Evolutionary conservation across 2,113 vertebrate genomes (phyloP).

Genomic region (Gymnobelideus leadbeateri): DNA sequence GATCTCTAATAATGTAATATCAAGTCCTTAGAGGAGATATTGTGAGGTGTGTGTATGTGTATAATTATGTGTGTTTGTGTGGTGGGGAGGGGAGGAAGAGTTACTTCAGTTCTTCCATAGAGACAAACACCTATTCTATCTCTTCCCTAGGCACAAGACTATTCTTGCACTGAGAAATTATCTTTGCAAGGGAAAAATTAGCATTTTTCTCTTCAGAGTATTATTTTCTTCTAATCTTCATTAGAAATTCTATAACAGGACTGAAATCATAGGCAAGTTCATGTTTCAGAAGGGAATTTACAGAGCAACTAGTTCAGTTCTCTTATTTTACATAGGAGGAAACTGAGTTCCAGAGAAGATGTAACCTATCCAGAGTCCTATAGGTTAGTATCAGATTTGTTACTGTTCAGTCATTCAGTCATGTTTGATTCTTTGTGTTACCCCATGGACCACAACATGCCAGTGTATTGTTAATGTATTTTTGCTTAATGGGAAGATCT

Average conservation of each 20-base stretch:
- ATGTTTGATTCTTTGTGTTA: no score
- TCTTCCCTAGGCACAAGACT: background rate
- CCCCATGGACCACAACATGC: background rate
- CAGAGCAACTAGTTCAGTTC: background rate
- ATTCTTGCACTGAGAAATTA: background rate
- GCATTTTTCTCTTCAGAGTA: background rate
- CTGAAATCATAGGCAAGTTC: background rate
- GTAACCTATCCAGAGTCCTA: background rate
- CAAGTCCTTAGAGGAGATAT: background rate
- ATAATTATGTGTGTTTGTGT: background rate
- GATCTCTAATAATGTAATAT: background rate
- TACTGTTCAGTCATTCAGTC: background rate
- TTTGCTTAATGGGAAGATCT: no score
- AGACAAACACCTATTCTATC: background rate
- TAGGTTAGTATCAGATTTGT: background rate
- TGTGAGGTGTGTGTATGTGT: background rate
- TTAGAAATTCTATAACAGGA: background rate
- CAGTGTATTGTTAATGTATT: no score
- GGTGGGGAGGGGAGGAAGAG: background rate
- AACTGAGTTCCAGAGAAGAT: background rate
- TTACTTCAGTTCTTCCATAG: background rate
- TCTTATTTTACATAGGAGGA: background rate
- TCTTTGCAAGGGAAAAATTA: background rate
- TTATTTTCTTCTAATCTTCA: background rate
- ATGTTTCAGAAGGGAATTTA: background rate